A percentile compares a stretch with the other conserved stretches of the same genome.
Evolutionary conservation across 2,888 invertebrate genomes (phyloP).

Genomic region (Cabera pusaria): DNA sequence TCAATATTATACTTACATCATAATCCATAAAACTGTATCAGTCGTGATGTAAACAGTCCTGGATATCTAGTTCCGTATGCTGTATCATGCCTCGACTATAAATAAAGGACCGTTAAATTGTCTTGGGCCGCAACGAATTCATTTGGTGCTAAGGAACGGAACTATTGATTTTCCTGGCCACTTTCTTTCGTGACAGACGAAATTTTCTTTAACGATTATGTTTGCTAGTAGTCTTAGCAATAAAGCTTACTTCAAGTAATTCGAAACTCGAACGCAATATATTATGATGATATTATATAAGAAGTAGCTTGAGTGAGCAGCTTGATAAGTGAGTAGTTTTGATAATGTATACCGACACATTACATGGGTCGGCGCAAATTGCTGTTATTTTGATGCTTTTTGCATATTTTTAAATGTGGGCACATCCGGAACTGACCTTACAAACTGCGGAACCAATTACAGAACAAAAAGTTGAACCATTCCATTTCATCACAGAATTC

Average conservation of each 20-base stretch:
- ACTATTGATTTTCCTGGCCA: constrained; percentile 28
- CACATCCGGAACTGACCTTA: too few species aligned
- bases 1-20: constrained; percentile 7
- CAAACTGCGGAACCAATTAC: too few species aligned
- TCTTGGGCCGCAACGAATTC: constrained; percentile 25
- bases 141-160: constrained; percentile 20
- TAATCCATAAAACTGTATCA: constrained; percentile 9
- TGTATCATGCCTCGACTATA: constrained; percentile 18
- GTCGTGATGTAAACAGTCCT: constrained; percentile 4
- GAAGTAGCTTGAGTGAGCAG: too few species aligned
- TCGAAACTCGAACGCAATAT: too few species aligned
- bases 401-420: too few species aligned
- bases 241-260: constrained; percentile 1
- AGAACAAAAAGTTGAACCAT: too few species aligned
- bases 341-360: too few species aligned
- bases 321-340: too few species aligned
- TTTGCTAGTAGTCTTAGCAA: not conserved
- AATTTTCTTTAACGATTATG: constrained; percentile 2
- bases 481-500: too few species aligned
- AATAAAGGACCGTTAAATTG: constrained; percentile 20
- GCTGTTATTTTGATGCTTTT: too few species aligned
- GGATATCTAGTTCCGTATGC: constrained; percentile 6
- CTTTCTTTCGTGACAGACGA: constrained; percentile 24
- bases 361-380: too few species aligned
- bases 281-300: too few species aligned